Conservation (phyloP, 2,113 vertebrate genomes). For the Coptodon bakossiorum region DNA sequence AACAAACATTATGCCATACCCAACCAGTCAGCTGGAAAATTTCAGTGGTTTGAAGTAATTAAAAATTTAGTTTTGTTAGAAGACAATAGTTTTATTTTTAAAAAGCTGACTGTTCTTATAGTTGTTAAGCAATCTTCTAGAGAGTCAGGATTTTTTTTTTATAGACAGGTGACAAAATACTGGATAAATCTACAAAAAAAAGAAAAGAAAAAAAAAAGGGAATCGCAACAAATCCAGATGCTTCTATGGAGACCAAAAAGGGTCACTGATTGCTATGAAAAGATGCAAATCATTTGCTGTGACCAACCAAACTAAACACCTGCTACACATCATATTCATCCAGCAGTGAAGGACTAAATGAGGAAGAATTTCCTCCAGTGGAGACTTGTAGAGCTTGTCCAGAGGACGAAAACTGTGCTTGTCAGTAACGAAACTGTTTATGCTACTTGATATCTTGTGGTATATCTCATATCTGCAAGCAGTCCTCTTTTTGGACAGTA, state of each 20-base stretch:
- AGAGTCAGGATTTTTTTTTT: background rate
- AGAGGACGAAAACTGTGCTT: background rate
- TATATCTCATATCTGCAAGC: background rate
- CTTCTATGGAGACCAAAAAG: background rate
- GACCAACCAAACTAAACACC: background rate
- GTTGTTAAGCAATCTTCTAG: background rate
- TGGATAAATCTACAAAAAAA: background rate
- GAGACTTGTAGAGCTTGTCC: background rate
- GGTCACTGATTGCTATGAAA: background rate
- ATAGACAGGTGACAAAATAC: background rate
- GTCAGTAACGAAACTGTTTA: background rate
- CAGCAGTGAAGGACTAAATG: background rate
- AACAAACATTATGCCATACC: background rate
- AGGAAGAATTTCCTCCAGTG: background rate
- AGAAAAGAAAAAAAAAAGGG: background rate
- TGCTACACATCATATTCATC: background rate
- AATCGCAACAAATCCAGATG: background rate
- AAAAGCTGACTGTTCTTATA: background rate
- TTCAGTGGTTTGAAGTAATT: background rate
- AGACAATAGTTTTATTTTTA: background rate
- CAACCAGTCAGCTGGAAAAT: background rate
- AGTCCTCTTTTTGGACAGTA: background rate
- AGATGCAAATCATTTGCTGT: background rate
- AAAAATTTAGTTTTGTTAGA: background rate
- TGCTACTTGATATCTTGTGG: background rate